These are phyloP conservation scores for Cetonia aurata DNA, from an alignment of 2,888 invertebrate genomes.

Conservation along the genomic window DNA sequence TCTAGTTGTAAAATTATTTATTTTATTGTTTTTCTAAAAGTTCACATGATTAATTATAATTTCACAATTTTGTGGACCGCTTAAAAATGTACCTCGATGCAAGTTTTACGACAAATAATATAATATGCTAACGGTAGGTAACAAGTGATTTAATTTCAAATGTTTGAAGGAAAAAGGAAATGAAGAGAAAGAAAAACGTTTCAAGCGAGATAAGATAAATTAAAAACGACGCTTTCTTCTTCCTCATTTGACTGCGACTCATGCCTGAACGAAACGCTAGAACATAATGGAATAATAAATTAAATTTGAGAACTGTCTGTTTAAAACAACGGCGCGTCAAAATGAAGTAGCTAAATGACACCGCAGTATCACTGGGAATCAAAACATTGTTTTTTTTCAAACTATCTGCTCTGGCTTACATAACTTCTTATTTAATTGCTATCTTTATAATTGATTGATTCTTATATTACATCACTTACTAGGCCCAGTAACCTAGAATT, in stretches of 20 bases:
- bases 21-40: no score
- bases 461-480: not conserved
- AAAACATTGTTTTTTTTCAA: not conserved
- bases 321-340: conserved; percentile 22
- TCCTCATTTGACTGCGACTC: conserved; percentile 13
- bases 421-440: conserved; percentile 16
- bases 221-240: conserved; percentile 14
- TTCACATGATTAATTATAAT: no score
- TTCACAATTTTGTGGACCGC: no score
- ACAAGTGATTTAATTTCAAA: no score
- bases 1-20: no score
- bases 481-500: no score
- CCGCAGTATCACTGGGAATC: not conserved
- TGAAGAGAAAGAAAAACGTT: conserved; percentile 4
- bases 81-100: no score
- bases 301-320: conserved; percentile 55
- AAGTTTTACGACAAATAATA: no score
- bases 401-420: not conserved
- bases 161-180: not conserved
- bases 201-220: conserved; percentile 31
- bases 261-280: conserved; percentile 44
- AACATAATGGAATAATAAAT: conserved; percentile 63
- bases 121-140: no score
- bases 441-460: not conserved
- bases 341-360: conserved; percentile 23